Base-by-base conservation (phyloP, 2,888 invertebrate genomes). In the Andrena bicolor region DNA sequence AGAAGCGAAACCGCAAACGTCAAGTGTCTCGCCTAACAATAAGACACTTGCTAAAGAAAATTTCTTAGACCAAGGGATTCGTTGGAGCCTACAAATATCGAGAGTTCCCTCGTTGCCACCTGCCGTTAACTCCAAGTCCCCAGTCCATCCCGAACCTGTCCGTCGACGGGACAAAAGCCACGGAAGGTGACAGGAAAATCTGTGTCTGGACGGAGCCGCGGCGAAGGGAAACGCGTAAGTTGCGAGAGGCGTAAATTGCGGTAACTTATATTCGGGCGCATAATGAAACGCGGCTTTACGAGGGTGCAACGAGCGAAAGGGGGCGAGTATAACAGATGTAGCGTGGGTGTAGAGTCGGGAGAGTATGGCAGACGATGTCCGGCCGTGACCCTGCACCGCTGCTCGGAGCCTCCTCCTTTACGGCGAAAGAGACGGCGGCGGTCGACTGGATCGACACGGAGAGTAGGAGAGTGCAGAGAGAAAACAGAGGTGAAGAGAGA, bases 331-430 rank as follows among this genome's bases (percentile, higher is more conserved):
- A 90, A 90, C 90, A 88, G 85, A 89, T 88, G 87, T 88, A 90
- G 90, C 88, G 91, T 90, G 91, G 91, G 92, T 90, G 91, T 90
- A 89, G 61, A 85, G 87, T 80, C 88, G 20, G 23, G 82, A 86
- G 90, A 90, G 88, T 89, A 90, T 88, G 89, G 91, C 92, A 93
- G 93, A 93, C 93, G 92, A 92, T 93, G 93, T 92, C 93, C 93
- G 93, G 93, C 93, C 93, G 86, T 94, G 93, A 94, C 93, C 93
- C 93, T 93, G 92, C 91, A 82, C 86, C 78, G 86, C 80, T 88
- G 88, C 83, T 82, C 60, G 83, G 89, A 88, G 89, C 84, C 41
- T 41, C 13, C 89, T 89, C 82, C 86, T 87, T 87, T 78, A 76
- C 78, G 77, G 81, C 87, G 77, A 81, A 84, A 85, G 84, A 83